Evolutionary conservation across 2,113 vertebrate species (phyloP).

Genomic region (Bostrychus sinensis): DNA sequence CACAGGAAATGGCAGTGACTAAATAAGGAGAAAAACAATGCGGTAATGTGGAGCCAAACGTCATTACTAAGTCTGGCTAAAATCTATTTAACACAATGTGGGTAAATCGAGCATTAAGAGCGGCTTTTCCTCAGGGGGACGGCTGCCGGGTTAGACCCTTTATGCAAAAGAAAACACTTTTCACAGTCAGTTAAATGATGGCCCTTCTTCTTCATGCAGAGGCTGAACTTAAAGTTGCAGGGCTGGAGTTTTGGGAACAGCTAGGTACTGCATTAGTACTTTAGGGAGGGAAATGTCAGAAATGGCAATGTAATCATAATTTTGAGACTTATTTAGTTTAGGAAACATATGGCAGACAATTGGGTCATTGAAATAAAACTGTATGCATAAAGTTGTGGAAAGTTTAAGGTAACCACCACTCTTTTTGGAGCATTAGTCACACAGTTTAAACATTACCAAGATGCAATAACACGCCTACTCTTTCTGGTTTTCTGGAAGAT

Average conservation of each 20-base stretch:
- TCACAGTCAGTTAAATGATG: not conserved
- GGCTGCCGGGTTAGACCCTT: not conserved
- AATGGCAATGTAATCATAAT: no score
- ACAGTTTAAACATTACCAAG: no score
- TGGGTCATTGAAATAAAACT: no score
- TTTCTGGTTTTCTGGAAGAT: no score
- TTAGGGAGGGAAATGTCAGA: no score
- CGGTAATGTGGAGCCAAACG: not conserved
- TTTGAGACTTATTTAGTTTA: no score
- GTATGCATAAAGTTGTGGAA: no score
- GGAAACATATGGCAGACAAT: no score
- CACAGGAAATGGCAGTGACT: slow-evolving; percentile 13
- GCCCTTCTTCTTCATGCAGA: not conserved
- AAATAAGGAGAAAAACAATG: slow-evolving; percentile 7
- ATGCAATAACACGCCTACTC: no score
- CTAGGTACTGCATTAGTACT: not conserved
- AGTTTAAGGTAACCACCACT: no score
- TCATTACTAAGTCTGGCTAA: slow-evolving; percentile 5
- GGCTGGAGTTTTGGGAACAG: not conserved
- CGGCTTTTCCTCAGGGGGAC: not conserved
- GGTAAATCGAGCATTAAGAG: slow-evolving; percentile 12
- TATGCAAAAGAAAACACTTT: slow-evolving; percentile 12
- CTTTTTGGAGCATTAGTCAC: no score
- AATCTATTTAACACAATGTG: slow-evolving; percentile 9
- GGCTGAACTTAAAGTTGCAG: not conserved